These are phyloP conservation scores for Pogonognathellus flavescens DNA, from an alignment of 1,140 invertebrate species.

Conservation along the genomic window DNA sequence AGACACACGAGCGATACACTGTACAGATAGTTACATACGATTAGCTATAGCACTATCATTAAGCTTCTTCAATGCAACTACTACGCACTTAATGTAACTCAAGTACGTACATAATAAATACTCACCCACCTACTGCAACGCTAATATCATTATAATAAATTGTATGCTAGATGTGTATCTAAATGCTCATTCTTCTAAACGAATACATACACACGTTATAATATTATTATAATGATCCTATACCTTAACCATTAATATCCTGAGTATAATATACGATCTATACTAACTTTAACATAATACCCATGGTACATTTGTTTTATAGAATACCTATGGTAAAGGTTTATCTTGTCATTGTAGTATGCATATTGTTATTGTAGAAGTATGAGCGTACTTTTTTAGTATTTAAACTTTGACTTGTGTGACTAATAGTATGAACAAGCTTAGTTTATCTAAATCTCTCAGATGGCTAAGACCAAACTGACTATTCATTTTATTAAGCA, in stretches of 20 bases:
- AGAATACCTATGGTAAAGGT: too few relatives aligned
- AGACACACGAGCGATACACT: constrained; percentile 63
- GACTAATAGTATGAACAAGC: constrained; percentile 20
- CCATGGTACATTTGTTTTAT: too few relatives aligned
- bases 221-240: too few relatives aligned
- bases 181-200: too few relatives aligned
- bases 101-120: neutral
- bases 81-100: neutral
- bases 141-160: too few relatives aligned
- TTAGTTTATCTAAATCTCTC: neutral
- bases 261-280: too few relatives aligned
- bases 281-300: too few relatives aligned
- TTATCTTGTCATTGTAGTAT: too few relatives aligned
- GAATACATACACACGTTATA: too few relatives aligned
- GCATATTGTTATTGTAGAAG: neutral
- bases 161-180: too few relatives aligned
- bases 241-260: too few relatives aligned
- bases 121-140: too few relatives aligned
- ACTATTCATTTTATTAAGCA: constrained; percentile 9
- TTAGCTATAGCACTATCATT: neutral
- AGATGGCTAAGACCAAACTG: neutral
- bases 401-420: neutral
- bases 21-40: constrained; percentile 33
- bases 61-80: neutral
- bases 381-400: constrained; percentile 2